A percentile compares a stretch with the other conserved stretches of the same genome.
phyloP scores from a whole-genome alignment of 2,113 vertebrate species.

The Piprites chloris region DNA sequence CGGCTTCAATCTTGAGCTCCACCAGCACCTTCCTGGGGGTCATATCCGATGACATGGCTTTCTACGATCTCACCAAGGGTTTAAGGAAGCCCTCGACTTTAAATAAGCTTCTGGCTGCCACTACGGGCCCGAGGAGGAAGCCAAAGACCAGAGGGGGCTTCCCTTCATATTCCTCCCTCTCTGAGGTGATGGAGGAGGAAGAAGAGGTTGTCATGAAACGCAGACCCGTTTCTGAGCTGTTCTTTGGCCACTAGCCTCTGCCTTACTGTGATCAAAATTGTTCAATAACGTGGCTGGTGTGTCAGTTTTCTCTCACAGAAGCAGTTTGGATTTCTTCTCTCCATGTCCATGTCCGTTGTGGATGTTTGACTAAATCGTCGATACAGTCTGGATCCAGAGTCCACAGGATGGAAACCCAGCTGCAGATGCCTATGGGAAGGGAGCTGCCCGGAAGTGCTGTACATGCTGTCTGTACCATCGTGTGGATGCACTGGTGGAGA shows the following conservation, averaged over 20 bases:
- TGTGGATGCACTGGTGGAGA: not conserved
- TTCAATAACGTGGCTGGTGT: not conserved
- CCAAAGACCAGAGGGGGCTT: conserved; percentile 73
- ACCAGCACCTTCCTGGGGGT: conserved; percentile 79
- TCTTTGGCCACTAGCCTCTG: conserved; percentile 54
- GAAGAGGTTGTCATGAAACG: conserved; percentile 35
- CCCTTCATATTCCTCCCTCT: conserved; percentile 64
- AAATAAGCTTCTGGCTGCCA: conserved; percentile 82
- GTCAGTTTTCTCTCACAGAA: not conserved
- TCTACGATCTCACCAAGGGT: conserved; percentile 81
- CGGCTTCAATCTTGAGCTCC: conserved; percentile 76
- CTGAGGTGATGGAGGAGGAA: conserved; percentile 58
- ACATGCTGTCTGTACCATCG: fast-evolving
- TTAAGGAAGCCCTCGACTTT: conserved; percentile 77
- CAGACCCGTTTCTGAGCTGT: conserved; percentile 60
- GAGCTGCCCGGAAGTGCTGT: not conserved
- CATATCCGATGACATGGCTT: conserved; percentile 75
- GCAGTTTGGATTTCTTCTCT: not conserved
- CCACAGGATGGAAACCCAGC: not conserved
- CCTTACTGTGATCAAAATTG: not conserved
- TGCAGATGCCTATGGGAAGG: not conserved
- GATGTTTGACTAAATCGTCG: not conserved
- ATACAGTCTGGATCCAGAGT: not conserved
- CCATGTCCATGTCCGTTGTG: fast-evolving
- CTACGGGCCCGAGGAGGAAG: conserved; percentile 76